Evolutionary conservation across 2,888 invertebrate genomes (phyloP).

Genomic region (Platycheirus albimanus): DNA sequence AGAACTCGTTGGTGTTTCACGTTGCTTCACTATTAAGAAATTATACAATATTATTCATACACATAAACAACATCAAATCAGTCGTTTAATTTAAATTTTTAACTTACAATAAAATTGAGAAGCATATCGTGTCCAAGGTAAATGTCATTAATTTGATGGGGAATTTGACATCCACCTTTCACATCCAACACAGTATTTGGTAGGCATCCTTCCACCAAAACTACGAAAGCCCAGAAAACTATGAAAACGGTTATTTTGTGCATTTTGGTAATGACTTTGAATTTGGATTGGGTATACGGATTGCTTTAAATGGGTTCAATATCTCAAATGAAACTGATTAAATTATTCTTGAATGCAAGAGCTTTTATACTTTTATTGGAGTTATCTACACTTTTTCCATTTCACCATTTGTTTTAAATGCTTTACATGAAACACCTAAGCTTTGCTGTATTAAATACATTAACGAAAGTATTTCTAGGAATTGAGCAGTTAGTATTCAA

Average conservation of each 20-base stretch:
- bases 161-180: neutral
- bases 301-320: no score
- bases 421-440: no score
- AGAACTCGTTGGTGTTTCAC: no score
- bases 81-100: no score
- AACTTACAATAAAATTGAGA: constrained; percentile 23
- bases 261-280: no score
- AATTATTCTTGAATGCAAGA: neutral
- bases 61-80: no score
- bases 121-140: constrained; percentile 13
- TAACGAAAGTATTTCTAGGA: no score
- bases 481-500: no score
- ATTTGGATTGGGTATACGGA: no score
- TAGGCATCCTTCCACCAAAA: constrained; percentile 8
- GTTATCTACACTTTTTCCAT: neutral
- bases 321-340: neutral
- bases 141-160: neutral
- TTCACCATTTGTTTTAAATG: neutral
- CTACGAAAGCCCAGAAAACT: neutral
- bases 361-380: neutral
- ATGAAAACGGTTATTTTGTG: neutral
- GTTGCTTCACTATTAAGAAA: no score
- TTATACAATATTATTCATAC: no score
- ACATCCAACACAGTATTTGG: constrained; percentile 31
- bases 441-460: no score